These are phyloP conservation scores for Glyptemys insculpta DNA, from an alignment of 2,797 vertebrate species.

Conservation along the genomic window DNA sequence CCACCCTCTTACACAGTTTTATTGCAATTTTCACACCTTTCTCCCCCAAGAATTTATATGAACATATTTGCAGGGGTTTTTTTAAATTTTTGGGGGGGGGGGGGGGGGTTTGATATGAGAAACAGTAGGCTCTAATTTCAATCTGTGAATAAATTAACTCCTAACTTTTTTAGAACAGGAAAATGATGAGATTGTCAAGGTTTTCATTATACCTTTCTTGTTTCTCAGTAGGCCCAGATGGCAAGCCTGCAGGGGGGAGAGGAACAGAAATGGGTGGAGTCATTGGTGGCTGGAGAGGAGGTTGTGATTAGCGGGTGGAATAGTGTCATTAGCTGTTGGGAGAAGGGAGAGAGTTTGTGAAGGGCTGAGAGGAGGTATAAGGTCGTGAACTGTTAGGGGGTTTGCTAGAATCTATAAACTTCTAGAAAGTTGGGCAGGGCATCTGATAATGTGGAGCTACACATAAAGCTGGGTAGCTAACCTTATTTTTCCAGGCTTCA, in stretches of 20 bases:
- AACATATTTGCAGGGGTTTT: background rate
- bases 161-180: background rate
- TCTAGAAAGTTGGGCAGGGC: background rate
- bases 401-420: background rate
- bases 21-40: background rate
- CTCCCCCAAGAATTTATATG: background rate
- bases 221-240: background rate
- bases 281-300: background rate
- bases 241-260: background rate
- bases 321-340: background rate
- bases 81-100: background rate
- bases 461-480: background rate
- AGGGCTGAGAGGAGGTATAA: background rate
- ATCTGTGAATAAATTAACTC: background rate
- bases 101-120: background rate
- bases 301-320: background rate
- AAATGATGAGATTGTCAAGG: background rate
- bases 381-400: background rate
- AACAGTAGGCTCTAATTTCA: background rate
- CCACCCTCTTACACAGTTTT: background rate
- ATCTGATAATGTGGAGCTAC: background rate
- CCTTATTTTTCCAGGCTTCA: background rate
- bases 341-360: background rate
- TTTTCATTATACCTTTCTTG: background rate
- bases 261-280: background rate